A percentile compares a stretch with the other conserved stretches of the same genome.
Conservation (phyloP, 2,797 vertebrate genomes). For the Rhinella marina region DNA sequence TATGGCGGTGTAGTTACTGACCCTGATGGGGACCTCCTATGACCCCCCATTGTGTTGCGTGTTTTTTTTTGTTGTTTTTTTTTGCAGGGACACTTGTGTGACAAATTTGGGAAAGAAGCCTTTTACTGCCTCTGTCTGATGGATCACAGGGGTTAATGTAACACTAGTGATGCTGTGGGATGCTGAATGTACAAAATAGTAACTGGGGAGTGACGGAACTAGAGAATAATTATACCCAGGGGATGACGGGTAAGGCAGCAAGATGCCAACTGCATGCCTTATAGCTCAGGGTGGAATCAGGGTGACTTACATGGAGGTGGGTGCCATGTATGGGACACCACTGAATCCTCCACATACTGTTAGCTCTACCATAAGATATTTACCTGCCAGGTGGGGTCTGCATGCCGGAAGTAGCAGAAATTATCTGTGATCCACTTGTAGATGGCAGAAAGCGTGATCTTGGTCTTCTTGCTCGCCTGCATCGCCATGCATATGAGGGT, state of each 20-base stretch:
- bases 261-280: conserved; percentile 32
- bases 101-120: background rate
- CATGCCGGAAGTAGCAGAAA: conserved; percentile 95
- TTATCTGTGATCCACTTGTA: conserved; percentile 98
- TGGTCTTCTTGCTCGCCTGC: conserved; percentile 90
- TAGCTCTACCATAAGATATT: background rate
- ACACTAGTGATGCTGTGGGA: conserved; percentile 58
- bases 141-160: conserved; percentile 46
- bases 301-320: no score
- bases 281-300: conserved; percentile 47
- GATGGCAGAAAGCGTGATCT: conserved; percentile 94
- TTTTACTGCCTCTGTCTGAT: conserved; percentile 3
- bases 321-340: background rate
- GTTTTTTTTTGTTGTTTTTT: conserved; percentile 24
- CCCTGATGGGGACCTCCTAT: conserved; percentile 28
- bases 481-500: conserved; percentile 98
- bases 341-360: background rate
- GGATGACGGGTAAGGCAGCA: conserved; percentile 27
- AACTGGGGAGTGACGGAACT: conserved; percentile 43
- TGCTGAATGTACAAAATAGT: conserved; percentile 54
- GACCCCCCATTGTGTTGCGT: conserved; percentile 10
- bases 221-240: conserved; percentile 58
- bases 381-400: conserved; percentile 97
- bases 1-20: conserved; percentile 57
- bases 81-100: background rate